Conservation (phyloP, 2,113 vertebrate species). For the Aldabrachelys gigantea region DNA sequence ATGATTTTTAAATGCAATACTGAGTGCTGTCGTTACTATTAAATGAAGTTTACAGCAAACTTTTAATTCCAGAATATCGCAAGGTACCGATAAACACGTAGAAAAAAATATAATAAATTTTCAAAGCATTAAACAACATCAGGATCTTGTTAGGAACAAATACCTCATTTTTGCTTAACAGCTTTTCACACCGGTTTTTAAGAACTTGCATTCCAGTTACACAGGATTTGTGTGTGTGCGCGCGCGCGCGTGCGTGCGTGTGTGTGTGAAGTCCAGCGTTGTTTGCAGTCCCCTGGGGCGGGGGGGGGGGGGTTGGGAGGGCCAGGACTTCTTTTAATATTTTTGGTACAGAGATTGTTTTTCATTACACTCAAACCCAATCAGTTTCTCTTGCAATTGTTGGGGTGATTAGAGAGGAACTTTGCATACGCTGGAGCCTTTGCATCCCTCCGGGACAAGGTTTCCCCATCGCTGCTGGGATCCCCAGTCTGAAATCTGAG, state of each 20-base stretch:
- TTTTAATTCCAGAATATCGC: constrained; percentile 68
- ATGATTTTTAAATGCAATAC: constrained; percentile 39
- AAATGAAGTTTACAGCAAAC: constrained; percentile 73
- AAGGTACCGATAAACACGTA: constrained; percentile 53
- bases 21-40: constrained; percentile 36
- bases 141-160: not conserved
- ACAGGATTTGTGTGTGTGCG: not conserved
- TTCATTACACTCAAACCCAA: constrained; percentile 4
- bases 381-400: constrained; percentile 8
- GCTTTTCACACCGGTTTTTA: not conserved
- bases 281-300: not conserved
- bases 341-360: constrained; percentile 1
- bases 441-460: not conserved
- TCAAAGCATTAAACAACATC: constrained; percentile 57
- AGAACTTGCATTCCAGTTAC: not conserved
- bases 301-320: not conserved
- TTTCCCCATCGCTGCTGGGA: not conserved
- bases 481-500: not conserved
- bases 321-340: not conserved
- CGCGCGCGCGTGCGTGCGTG: not conserved
- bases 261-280: not conserved
- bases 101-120: constrained; percentile 25
- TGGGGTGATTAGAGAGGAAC: not conserved
- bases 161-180: not conserved
- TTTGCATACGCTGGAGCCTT: not conserved